Percentiles rank a stretch among this genome's conserved stretches.
Evolutionary conservation across 2,113 vertebrate genomes (phyloP).

Genomic region (Toxotes jaculatrix): DNA sequence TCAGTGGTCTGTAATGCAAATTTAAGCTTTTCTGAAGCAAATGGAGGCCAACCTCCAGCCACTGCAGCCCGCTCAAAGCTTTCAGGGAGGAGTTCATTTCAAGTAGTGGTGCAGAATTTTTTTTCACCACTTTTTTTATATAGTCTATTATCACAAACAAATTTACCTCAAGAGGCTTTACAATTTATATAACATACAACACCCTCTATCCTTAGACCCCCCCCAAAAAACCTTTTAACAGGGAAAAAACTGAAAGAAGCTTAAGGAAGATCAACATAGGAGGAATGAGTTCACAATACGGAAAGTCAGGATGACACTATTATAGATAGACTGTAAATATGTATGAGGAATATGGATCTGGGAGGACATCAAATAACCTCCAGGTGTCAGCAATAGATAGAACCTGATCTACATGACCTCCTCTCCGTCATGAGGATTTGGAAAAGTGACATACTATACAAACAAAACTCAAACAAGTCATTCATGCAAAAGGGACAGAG

Average conservation of each 20-base stretch:
- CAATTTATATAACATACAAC: not conserved
- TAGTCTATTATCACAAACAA: not conserved
- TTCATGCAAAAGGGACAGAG: not conserved
- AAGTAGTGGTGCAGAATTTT: not conserved
- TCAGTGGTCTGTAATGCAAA: not conserved
- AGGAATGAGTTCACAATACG: too few species aligned
- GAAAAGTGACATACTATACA: not conserved
- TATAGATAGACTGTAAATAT: not conserved
- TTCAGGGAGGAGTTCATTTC: conserved; percentile 3
- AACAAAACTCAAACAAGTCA: not conserved
- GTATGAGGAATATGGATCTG: too few species aligned
- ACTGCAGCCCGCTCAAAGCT: not conserved
- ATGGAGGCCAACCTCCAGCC: not conserved
- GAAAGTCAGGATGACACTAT: too few species aligned
- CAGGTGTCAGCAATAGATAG: too few species aligned
- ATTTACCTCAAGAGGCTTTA: not conserved
- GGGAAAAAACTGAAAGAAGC: too few species aligned
- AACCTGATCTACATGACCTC: not conserved
- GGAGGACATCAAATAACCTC: too few species aligned
- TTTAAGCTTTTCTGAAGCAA: not conserved
- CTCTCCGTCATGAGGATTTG: not conserved
- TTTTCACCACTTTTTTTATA: not conserved
- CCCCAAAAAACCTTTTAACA: too few species aligned
- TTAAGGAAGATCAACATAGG: too few species aligned
- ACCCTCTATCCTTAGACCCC: not conserved